Conservation (phyloP, 2,797 vertebrate genomes). For the Mormyrops boulengeri region DNA sequence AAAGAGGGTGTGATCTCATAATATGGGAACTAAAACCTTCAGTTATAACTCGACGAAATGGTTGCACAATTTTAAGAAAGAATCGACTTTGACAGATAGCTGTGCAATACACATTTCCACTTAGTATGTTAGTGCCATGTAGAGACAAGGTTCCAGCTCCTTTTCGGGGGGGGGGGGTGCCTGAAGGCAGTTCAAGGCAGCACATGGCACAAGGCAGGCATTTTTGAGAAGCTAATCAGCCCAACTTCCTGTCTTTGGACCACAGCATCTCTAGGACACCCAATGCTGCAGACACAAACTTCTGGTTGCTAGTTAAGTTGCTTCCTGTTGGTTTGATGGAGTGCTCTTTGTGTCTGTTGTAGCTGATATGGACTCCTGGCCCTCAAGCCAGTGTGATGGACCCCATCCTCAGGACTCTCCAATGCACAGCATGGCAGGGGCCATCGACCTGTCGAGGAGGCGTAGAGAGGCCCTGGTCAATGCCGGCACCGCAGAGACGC, state of each 20-base stretch:
- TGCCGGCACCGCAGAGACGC: not conserved
- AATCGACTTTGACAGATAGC: not conserved
- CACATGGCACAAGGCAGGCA: not conserved
- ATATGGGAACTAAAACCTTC: not conserved
- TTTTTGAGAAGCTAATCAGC: not conserved
- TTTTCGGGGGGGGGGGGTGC: not conserved
- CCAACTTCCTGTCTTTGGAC: not conserved
- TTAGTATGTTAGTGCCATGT: not conserved
- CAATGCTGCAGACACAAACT: not conserved
- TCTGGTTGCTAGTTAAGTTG: not conserved
- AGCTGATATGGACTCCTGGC: conserved; percentile 8
- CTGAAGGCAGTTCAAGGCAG: not conserved
- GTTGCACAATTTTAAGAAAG: not conserved
- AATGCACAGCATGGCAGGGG: not conserved
- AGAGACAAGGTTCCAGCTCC: not conserved
- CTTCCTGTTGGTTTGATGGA: not conserved
- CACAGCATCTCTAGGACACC: not conserved
- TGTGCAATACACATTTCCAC: not conserved
- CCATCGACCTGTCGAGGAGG: not conserved
- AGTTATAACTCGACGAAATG: not conserved
- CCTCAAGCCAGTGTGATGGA: not conserved
- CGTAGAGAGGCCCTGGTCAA: not conserved
- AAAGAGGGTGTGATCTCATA: not conserved
- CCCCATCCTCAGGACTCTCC: not conserved
- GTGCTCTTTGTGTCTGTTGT: not conserved